Evolutionary conservation across 2,797 vertebrate genomes (phyloP), one percentile per base, ranked within the genome.

Genomic region (Dipus sagitta): DNA sequence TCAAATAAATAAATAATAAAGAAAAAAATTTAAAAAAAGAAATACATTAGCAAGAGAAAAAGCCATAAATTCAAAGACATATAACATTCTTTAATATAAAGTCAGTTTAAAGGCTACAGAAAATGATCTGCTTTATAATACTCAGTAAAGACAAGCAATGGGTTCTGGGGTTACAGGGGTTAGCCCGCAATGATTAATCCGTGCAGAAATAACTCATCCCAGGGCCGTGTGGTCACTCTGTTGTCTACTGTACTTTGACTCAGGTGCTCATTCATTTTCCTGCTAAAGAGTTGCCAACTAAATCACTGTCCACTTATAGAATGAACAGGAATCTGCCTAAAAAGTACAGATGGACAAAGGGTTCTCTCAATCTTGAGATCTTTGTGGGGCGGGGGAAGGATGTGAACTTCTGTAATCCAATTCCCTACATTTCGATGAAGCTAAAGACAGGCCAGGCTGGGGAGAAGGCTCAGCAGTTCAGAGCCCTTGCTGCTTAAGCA

Each of bases 271-370:
- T 72, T 34, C 52, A 82, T 47, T 34, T 68, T 26, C 72, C 65
- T 76, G 78, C 91, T 34, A 24, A n/a, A 75, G 24, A 32, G 3
- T 14, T 64, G 7, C n/a, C 81, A 84, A 67, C 28, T 24, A 79
- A 82, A 80, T 83, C 32, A 32, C 24, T 78, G 23, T 9, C 32
- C 78, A 42, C 68, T 77, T 91, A 70, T 88, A 91, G 52, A 89
- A 87, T 67, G 6, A 15, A 70, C 8, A 62, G 14, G 20, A 47
- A 58, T 75, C 13, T 58, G 38, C 54, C 60, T 84, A 65, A 82
- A 90, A 86, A 60, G 64, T 7, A 30, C 0, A 42, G 62, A 14
- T 75, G 28, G 32, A 82, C 3, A 91, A 82, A 86, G 28, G 13
- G 28, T 60, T 26, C 24, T 80, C 54, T 76, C 24, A 60, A 81